Evolutionary conservation across 2,113 vertebrate genomes (phyloP).

Genomic region (Tylochromis polylepis): DNA sequence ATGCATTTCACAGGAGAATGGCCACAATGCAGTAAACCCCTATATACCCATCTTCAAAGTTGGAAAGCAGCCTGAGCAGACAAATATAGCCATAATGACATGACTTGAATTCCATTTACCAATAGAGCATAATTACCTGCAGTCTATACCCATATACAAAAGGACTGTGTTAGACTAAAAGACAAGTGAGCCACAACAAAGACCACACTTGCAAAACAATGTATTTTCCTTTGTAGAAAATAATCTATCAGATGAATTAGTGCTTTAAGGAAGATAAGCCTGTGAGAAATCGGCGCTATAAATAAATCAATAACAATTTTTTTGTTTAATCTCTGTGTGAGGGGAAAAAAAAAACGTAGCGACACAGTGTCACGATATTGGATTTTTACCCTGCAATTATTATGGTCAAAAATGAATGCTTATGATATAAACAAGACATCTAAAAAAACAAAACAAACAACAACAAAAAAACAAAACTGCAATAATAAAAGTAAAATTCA

Average conservation of each 20-base stretch:
- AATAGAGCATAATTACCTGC: neutral
- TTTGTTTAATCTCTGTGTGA: neutral
- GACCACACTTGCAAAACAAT: neutral
- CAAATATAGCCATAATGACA: slow-evolving; percentile 9
- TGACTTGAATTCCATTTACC: slow-evolving; percentile 9
- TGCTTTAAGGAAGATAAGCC: neutral
- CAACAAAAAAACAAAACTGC: neutral
- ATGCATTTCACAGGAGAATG: neutral
- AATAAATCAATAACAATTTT: neutral
- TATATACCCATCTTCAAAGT: slow-evolving; percentile 31
- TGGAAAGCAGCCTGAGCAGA: neutral
- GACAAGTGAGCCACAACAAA: neutral
- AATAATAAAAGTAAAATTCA: neutral
- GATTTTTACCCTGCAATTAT: neutral
- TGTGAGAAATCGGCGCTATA: neutral
- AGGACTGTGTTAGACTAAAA: neutral
- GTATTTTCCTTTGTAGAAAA: neutral
- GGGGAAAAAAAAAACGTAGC: neutral
- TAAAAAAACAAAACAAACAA: neutral
- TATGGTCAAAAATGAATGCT: neutral
- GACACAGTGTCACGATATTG: neutral
- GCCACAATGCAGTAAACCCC: neutral
- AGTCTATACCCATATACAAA: neutral
- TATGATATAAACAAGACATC: neutral
- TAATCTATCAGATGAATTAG: neutral